Evolutionary conservation across 2,888 invertebrate species (phyloP), one percentile per base, ranked within the genome.

Genomic region (Machimus atricapillus): DNA sequence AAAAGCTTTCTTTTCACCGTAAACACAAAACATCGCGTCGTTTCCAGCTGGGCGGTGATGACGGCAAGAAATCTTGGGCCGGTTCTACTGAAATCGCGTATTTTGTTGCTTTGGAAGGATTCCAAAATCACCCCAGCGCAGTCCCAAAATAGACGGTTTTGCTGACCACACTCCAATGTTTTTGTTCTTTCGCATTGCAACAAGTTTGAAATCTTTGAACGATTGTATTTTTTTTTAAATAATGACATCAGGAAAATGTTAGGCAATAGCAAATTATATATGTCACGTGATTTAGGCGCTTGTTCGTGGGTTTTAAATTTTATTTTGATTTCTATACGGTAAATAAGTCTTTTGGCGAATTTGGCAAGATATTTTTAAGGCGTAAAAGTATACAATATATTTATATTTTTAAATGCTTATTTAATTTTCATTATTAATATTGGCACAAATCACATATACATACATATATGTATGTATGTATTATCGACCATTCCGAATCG

Each of bases 101-200:
- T 66, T 66, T 66, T 81, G 14, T 81, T 56, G 52, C 56, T 34
- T 81, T 82, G 82, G 82, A 82, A 58, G 9, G 82, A 66, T 82
- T 82, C 82, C 82, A 82, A 82, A 82, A 82, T 58, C 16, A 56
- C 66, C 82, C 34, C 8, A 58, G 40, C 31, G 12, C 37, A 66
- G n/a, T 66, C 27, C 66, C 19, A 40, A 82, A 82, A 82, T 82
- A 82, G 79, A 79, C 37, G 4, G 8, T 79, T 66, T 12, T 66
- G 66, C 27, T 66, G 27, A 66, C 27, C 66, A 66, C 23, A 66
- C 66, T 66, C 19, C 66, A 66, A 19, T 66, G 52, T 66, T 66
- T 66, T 66, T 66, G 66, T 66, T 66, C 66, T 19, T 23, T 66
- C 9, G n/a, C 2, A 12, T 27, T 66, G 27, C 27, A 66, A 27